phyloP scores from a whole-genome alignment of 2,888 invertebrate species.

The Drosophila falleni region DNA sequence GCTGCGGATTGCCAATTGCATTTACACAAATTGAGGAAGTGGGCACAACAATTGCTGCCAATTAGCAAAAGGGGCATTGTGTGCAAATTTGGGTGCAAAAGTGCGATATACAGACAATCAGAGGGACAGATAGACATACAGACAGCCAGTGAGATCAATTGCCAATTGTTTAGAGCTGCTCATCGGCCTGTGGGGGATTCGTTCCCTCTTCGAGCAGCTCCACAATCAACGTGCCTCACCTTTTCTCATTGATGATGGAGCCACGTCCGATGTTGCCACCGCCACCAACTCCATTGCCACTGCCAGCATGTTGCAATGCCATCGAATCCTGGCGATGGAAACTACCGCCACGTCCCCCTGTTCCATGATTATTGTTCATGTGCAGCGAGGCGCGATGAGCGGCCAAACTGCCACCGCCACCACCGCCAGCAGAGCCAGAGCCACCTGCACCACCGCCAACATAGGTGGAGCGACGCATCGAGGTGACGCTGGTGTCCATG shows the following conservation, averaged over 20 bases:
- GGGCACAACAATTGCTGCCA: conserved; percentile 49
- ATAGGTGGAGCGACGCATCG: conserved; percentile 83
- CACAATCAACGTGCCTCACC: conserved; percentile 84
- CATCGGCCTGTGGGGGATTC: conserved; percentile 64
- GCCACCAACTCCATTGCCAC: conserved; percentile 39
- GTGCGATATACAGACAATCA: conserved; percentile 21
- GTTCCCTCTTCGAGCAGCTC: conserved; percentile 78
- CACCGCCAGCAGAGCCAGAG: no score
- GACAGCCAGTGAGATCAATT: conserved; percentile 56
- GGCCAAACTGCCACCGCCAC: conserved; percentile 46
- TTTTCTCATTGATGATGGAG: conserved; percentile 83
- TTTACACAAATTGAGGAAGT: conserved; percentile 9
- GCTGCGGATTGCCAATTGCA: conserved; percentile 15
- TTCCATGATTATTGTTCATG: conserved; percentile 74
- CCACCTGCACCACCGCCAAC: conserved; percentile 42
- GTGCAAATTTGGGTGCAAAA: conserved; percentile 16
- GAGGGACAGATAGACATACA: conserved; percentile 4
- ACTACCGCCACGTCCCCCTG: conserved; percentile 49
- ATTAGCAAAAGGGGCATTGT: conserved; percentile 32
- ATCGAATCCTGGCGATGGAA: conserved; percentile 79
- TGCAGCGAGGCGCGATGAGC: conserved; percentile 81
- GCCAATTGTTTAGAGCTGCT: conserved; percentile 69
- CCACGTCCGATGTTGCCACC: conserved; percentile 68
- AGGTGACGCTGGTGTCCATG: conserved; percentile 83
- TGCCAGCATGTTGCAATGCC: conserved; percentile 76